Conservation (phyloP, 2,113 vertebrate species). For the Engystomops pustulosus region DNA sequence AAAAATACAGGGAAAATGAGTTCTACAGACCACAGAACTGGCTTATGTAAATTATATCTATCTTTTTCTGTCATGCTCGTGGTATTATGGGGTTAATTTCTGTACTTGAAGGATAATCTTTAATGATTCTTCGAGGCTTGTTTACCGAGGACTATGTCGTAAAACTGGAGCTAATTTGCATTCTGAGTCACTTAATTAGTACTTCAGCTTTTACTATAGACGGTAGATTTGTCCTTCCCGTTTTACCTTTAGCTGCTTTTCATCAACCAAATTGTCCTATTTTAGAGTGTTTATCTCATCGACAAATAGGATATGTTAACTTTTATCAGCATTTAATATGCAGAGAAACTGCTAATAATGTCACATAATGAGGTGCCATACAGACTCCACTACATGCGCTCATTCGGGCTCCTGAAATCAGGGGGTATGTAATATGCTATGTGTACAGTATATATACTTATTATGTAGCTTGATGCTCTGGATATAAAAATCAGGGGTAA, state of each 20-base stretch:
- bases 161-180: slow-evolving; percentile 19
- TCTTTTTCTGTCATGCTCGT: not conserved
- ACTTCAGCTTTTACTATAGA: slow-evolving; percentile 20
- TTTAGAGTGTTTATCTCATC: not conserved
- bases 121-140: slow-evolving; percentile 22
- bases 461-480: no score
- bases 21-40: slow-evolving; percentile 5
- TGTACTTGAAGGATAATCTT: slow-evolving; percentile 16
- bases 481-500: no score
- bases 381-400: not conserved
- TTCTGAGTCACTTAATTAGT: slow-evolving; percentile 45
- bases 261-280: slow-evolving; percentile 2
- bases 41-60: slow-evolving; percentile 14
- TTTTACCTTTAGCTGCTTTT: not conserved
- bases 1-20: not conserved
- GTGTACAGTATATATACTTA: not conserved
- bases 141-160: slow-evolving; percentile 13
- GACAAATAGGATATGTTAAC: not conserved
- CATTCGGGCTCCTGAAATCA: not conserved
- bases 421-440: not conserved
- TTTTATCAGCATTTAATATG: not conserved
- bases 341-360: not conserved
- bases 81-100: slow-evolving; percentile 14
- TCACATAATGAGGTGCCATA: not conserved
- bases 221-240: slow-evolving; percentile 16